A percentile compares a stretch with the other conserved stretches of the same genome.
Evolutionary conservation across 2,113 vertebrate genomes (phyloP).

Genomic region (Petroica traversi): DNA sequence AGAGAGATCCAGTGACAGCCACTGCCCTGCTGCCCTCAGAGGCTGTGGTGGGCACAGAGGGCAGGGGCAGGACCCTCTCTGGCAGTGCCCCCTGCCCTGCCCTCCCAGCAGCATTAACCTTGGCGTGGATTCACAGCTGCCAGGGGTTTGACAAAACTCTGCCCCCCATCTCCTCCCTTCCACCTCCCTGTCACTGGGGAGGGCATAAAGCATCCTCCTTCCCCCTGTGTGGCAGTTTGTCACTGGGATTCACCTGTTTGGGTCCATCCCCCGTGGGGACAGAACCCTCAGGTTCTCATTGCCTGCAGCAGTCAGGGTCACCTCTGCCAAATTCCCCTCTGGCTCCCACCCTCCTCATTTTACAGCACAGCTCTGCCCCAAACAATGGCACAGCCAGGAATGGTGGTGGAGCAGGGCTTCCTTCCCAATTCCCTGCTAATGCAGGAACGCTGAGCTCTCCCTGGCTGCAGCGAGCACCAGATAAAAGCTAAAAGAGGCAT

Average conservation of each 20-base stretch:
- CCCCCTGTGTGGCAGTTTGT: background rate
- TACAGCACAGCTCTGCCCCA: background rate
- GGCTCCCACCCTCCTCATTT: background rate
- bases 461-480: background rate
- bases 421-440: constrained; percentile 50
- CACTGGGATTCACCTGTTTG: background rate
- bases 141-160: background rate
- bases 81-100: background rate
- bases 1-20: background rate
- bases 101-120: background rate
- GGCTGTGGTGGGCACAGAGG: background rate
- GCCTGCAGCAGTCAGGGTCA: background rate
- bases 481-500: constrained; percentile 66
- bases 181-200: background rate
- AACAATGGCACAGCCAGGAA: constrained; percentile 12
- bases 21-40: background rate
- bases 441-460: constrained; percentile 32
- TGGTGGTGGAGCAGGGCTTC: background rate
- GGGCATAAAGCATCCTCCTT: background rate
- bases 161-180: background rate
- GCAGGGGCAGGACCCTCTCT: background rate
- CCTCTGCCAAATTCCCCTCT: background rate
- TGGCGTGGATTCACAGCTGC: background rate
- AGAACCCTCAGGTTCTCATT: background rate
- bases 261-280: background rate